Base-by-base conservation (phyloP, 2,888 invertebrate species). In the Tachina grossa region DNA sequence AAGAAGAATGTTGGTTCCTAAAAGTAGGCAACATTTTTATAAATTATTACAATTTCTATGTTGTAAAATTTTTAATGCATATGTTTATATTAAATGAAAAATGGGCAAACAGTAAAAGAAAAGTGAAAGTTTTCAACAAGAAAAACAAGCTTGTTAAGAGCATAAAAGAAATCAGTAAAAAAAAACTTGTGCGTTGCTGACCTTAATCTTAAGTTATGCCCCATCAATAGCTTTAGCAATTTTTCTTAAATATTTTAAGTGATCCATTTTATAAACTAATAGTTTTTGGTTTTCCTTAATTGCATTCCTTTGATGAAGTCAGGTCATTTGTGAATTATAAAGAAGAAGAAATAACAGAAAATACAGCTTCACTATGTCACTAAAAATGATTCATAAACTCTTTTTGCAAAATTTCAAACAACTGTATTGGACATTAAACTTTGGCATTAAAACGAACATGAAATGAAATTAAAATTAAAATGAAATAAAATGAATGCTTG, bases 401-500 rank as follows among this genome's bases (percentile, higher is more conserved):
- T 22, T 66, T 22, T 66, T 51, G 13, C n/a, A 16, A n/a, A 78
- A n/a, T 61, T 61, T 51, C 19, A 59, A 49, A 51, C 49, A 61
- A 69, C 51, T 78, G 77, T 13, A 59, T 51, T 51, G 59, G 69
- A 78, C 51, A 78, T 69, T 51, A 61, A 69, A 78, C 51, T 61
- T 78, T 78, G 43, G 22, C 61, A 69, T 69, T 51, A 43, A 66
- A 22, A 43, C 45, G 65, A 65, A 81, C 31, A 74, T 63, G 45
- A 74, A 69, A 63, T 80, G 49, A 74, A 66, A 74, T 66, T 49
- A 72, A 76, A 72, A 68, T 66, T 19, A 71, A 77, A 83, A 78
- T 49, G 49, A 59, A 66, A 61, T 51, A 61, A 66, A 75, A 75
- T 16, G 45, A 65, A 59, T 47, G 31, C 51, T 41, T 11, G 5